These are phyloP conservation scores for Ascaphus truei DNA, from an alignment of 2,113 vertebrate species.

Conservation along the genomic window DNA sequence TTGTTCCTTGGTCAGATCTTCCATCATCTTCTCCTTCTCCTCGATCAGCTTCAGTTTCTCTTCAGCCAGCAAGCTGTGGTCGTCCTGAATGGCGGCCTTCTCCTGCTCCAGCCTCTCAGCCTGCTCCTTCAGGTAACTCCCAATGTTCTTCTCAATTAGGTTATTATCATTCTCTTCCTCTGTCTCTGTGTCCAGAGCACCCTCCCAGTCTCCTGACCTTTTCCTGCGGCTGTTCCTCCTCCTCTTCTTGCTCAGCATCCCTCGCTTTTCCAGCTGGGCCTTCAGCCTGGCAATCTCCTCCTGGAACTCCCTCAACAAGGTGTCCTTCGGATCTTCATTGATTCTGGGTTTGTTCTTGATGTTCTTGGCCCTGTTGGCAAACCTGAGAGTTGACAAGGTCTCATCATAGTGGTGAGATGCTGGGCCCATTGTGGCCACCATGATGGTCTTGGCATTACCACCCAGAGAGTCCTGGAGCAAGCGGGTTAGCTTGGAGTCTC, in stretches of 20 bases:
- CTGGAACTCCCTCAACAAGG: constrained; percentile 90
- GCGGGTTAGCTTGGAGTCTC: constrained; percentile 95
- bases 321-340: constrained; percentile 95
- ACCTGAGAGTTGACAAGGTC: constrained; percentile 86
- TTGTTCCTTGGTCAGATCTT: constrained; percentile 85
- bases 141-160: constrained; percentile 67
- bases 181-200: constrained; percentile 51
- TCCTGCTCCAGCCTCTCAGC: constrained; percentile 88
- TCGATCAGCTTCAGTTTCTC: constrained; percentile 90
- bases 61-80: constrained; percentile 84
- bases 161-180: constrained; percentile 61
- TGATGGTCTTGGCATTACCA: constrained; percentile 91
- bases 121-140: constrained; percentile 86
- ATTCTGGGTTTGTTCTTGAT: constrained; percentile 93
- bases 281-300: constrained; percentile 89
- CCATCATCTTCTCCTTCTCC: constrained; percentile 96
- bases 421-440: constrained; percentile 91
- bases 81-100: constrained; percentile 87
- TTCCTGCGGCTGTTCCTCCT: constrained; percentile 73
- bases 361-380: constrained; percentile 92
- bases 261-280: constrained; percentile 84
- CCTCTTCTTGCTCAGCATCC: constrained; percentile 74
- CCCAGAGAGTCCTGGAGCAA: constrained; percentile 93
- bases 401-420: constrained; percentile 83
- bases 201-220: constrained; percentile 50